Evolutionary conservation across 2,888 invertebrate genomes (phyloP).

Genomic region (Hemaris fuciformis): DNA sequence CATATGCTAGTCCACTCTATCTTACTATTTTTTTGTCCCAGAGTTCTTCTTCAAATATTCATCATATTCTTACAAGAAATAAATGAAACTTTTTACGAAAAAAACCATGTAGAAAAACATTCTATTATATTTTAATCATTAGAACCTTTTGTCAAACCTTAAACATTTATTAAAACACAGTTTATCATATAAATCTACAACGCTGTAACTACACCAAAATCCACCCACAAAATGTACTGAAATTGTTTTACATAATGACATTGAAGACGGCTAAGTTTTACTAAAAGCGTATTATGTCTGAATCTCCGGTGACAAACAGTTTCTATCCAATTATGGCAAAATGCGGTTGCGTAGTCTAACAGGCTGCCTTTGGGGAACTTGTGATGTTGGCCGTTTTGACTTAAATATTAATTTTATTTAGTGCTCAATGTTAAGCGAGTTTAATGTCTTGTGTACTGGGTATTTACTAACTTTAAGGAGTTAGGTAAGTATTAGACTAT

Average conservation of each 20-base stretch:
- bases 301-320: conserved; percentile 18
- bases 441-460: not conserved
- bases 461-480: not conserved
- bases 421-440: conserved; percentile 13
- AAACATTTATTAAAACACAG: not conserved
- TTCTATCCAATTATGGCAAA: conserved; percentile 14
- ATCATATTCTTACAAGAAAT: no score
- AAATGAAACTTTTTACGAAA: no score
- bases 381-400: conserved; percentile 1
- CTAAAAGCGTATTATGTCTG: conserved; percentile 17
- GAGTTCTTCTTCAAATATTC: no score
- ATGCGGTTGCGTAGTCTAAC: conserved; percentile 11
- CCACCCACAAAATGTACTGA: not conserved
- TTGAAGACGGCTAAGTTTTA: conserved; percentile 13
- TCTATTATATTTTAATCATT: no score
- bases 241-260: conserved; percentile 15
- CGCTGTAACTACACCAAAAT: conserved; percentile 4
- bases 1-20: no score
- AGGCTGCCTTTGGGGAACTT: not conserved
- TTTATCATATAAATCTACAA: not conserved
- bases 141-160: no score
- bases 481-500: not conserved
- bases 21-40: no score
- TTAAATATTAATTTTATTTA: conserved; percentile 11
- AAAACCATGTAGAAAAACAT: no score